Evolutionary conservation across 2,113 vertebrate species (phyloP), one percentile per base, ranked within the genome.

Genomic region (Scomber japonicus): DNA sequence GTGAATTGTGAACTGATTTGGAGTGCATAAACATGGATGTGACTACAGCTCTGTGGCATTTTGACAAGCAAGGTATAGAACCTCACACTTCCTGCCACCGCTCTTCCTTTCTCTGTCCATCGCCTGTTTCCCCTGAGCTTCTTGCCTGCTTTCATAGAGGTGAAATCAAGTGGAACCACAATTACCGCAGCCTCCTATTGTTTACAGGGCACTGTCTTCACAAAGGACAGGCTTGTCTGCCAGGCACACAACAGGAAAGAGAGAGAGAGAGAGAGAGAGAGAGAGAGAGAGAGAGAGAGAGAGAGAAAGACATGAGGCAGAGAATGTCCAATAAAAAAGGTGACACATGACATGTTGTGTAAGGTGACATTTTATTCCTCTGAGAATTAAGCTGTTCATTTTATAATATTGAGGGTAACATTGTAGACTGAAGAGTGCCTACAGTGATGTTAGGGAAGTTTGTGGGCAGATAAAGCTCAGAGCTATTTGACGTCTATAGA

Each of bases 161-260:
- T 69, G 83, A 87, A 88, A 83, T 84, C 69, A 90, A 88, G 86
- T 82, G 81, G 77, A 90, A 86, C 87, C 72, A 76, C 81, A 91
- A 91, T 93, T 90, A 91, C 83, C 11, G 63, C 74, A 80, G 78
- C 72, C 71, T 85, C 76, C 70, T 60, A 64, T 88, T 88, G 84
- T 92, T 90, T 91, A 89, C 83, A 82, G 69, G 80, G 49, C 48
- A 9, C 71, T 68, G 78, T 79, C 67, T 67, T 44, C 73, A 75
- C 75, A 68, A 84, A 83, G 72, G 75, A 84, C 78, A 80, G 65
- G 21, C 75, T 71, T 57, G 62, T 45, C 71, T 21, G 14, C 31
- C 49, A 48, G 62, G 51, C 71, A 50, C 54, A 51, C 31, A 49
- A 67, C 51, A 66, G 48, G 31, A 19, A 16, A 10, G 11, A 51